Percentiles rank a stretch among this genome's conserved stretches.
phyloP scores from a whole-genome alignment of 2,113 vertebrate genomes.

The Phodopus roborovskii region DNA sequence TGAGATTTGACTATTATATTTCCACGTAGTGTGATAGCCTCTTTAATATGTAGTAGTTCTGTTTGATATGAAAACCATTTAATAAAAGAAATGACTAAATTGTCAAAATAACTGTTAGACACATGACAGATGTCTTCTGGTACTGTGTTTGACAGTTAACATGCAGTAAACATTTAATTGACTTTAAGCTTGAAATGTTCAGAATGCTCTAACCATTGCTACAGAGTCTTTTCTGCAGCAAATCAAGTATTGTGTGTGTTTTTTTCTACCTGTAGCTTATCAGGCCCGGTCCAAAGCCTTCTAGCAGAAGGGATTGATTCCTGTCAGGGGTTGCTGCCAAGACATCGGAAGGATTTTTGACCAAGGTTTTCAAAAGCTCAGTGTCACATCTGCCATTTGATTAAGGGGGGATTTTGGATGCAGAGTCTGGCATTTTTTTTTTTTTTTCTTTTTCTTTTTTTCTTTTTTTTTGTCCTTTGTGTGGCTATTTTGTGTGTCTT shows the following conservation, averaged over 20 bases:
- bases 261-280: slow-evolving; percentile 86
- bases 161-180: slow-evolving; percentile 78
- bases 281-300: slow-evolving; percentile 90
- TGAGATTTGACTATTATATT: slow-evolving; percentile 70
- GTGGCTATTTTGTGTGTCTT: slow-evolving; percentile 78
- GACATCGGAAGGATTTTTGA: slow-evolving; percentile 99
- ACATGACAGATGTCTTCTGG: slow-evolving; percentile 79
- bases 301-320: slow-evolving; percentile 90
- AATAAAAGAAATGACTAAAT: slow-evolving; percentile 66
- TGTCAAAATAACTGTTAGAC: slow-evolving; percentile 85
- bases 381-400: slow-evolving; percentile 98
- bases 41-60: slow-evolving; percentile 70
- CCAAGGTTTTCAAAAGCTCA: slow-evolving; percentile 98
- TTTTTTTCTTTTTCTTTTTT: no score
- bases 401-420: slow-evolving; percentile 89
- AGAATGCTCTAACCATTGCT: slow-evolving; percentile 92
- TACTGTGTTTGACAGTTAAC: slow-evolving; percentile 86
- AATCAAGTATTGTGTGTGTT: slow-evolving; percentile 84
- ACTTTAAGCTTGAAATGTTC: slow-evolving; percentile 74
- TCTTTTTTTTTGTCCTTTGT: slow-evolving; percentile 85
- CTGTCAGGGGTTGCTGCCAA: slow-evolving; percentile 93
- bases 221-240: slow-evolving; percentile 88
- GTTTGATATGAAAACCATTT: slow-evolving; percentile 76
- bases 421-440: slow-evolving; percentile 87
- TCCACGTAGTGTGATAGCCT: slow-evolving; percentile 76